Evolutionary conservation across 1,140 invertebrate genomes (phyloP).

Genomic region (Musca domestica): DNA sequence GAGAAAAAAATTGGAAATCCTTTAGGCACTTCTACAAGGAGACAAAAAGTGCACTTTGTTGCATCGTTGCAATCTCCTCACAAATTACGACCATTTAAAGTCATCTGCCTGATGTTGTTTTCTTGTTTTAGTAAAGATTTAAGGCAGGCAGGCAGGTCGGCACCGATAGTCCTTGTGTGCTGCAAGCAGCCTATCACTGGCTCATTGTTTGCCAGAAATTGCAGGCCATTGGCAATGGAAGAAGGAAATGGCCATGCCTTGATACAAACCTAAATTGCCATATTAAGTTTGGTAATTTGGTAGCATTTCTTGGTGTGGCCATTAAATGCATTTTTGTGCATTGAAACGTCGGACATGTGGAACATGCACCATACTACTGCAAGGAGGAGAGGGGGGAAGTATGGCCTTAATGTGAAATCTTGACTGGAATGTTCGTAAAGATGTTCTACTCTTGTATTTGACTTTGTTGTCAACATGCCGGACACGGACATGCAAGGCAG

Average conservation of each 20-base stretch:
- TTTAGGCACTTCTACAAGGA: not conserved
- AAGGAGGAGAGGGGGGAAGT: too few relatives aligned
- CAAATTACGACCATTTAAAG: too few relatives aligned
- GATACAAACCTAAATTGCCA: conserved; percentile 13
- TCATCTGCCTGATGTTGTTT: too few relatives aligned
- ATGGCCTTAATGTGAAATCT: too few relatives aligned
- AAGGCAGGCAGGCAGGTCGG: not conserved
- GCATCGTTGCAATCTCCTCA: too few relatives aligned
- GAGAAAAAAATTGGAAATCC: not conserved
- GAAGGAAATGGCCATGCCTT: not conserved
- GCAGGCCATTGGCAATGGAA: not conserved
- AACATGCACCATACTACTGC: too few relatives aligned
- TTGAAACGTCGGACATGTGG: not conserved
- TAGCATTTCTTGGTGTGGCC: not conserved
- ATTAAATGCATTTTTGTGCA: conserved; percentile 6
- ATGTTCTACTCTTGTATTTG: too few relatives aligned
- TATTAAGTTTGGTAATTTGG: conserved; percentile 19
- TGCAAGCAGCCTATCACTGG: not conserved
- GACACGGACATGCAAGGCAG: too few relatives aligned
- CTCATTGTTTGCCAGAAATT: not conserved
- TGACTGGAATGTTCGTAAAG: too few relatives aligned
- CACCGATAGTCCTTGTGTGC: not conserved
- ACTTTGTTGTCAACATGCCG: too few relatives aligned
- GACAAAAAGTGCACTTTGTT: too few relatives aligned
- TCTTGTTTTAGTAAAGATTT: not conserved